phyloP scores from a whole-genome alignment of 2,888 invertebrate genomes.

The Nephrotoma flavescens region DNA sequence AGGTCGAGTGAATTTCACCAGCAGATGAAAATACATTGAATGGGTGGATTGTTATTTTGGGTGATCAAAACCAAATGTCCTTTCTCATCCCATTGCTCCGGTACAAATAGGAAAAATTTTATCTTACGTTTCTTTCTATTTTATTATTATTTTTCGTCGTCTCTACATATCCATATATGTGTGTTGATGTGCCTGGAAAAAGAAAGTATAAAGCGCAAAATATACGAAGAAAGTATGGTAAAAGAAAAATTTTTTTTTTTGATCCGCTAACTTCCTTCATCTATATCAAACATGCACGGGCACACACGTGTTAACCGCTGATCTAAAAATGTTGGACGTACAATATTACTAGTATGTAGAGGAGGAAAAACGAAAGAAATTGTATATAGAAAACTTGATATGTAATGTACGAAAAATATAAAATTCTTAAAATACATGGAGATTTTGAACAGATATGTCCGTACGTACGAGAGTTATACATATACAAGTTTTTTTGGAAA shows the following conservation, averaged over 20 bases:
- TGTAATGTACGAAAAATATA: background rate
- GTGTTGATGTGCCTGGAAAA: background rate
- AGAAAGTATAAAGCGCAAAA: background rate
- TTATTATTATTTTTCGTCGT: background rate
- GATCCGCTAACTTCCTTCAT: slow-evolving; percentile 7
- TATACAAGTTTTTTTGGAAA: background rate
- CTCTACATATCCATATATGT: background rate
- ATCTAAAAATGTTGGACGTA: slow-evolving; percentile 6
- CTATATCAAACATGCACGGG: slow-evolving; percentile 6
- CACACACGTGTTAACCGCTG: slow-evolving; percentile 7
- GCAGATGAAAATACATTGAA: slow-evolving; percentile 5
- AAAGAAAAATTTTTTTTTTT: background rate
- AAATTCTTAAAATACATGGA: background rate
- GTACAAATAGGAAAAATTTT: background rate
- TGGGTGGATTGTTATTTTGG: slow-evolving; percentile 4
- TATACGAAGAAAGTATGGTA: background rate
- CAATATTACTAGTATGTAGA: background rate
- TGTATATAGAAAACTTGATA: background rate
- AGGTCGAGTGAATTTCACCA: slow-evolving; percentile 5
- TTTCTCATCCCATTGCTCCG: slow-evolving; percentile 2
- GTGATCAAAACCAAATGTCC: slow-evolving; percentile 2
- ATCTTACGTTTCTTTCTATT: slow-evolving; percentile 3
- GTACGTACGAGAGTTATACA: background rate
- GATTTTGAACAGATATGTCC: background rate
- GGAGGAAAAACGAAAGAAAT: background rate